Evolutionary conservation across 2,113 vertebrate species (phyloP), one percentile per base, ranked within the genome.

Genomic region (Dasypus novemcinctus): DNA sequence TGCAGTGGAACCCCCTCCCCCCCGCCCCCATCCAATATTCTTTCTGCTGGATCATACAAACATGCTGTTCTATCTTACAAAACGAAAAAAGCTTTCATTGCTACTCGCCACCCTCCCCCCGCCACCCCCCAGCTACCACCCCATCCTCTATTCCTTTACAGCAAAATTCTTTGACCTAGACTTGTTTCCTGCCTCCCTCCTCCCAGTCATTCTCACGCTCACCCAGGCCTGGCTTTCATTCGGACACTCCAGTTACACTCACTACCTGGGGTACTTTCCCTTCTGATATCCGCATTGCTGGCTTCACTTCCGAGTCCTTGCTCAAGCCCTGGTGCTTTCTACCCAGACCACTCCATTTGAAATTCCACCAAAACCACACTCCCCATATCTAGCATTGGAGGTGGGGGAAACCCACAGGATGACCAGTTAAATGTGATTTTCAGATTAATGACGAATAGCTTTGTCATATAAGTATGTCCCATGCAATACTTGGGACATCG

Each of bases 1-100:
- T 54, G 27, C 4, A 43, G 15, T 31, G 61, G 23, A n/a, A 0
- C 15, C 69, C 52, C 36, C 63, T 11, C 31, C 5, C 31, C 21
- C 46, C 29, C 7, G 5, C 3, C 21, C n/a, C 23, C 5, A 18
- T 3, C 76, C 2, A 12, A 1, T 18, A 4, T 13, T 46, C 81
- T 7, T 52, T 13, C 38, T 57, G 57, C n/a, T 59, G 23, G 49
- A 74, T 36, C 71, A n/a, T 27, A 80, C 18, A 52, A 17, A 74
- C 31, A 49, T 1, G 5, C 61, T 23, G 2, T 20, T 33, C 11
- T 11, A 9, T 29, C n/a, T 88, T 63, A 54, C 5, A 18, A n/a
- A 63, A 59, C 2, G 20, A 74, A 63, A 72, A 27, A 68, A 64
- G 25, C 38, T n/a, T 18, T 54, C 43, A 21, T 23, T 43, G 10